Evolutionary conservation across 30 jellyfish, hydroid and myxozoan species (phyloP).

Genomic region (Clytia hemisphaerica): DNA sequence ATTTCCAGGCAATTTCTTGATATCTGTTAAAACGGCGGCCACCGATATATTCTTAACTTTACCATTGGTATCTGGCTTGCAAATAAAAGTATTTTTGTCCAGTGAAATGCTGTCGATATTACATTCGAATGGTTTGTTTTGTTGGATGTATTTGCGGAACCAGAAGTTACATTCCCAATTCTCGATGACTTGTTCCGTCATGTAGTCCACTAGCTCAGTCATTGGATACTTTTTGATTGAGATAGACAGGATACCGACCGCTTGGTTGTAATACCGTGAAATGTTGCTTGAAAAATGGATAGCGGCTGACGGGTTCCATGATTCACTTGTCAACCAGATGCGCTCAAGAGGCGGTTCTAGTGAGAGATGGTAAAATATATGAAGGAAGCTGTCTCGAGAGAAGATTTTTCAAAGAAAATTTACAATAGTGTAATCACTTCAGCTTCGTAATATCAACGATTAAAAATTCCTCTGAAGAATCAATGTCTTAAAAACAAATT

Average conservation of each 20-base stretch:
- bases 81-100: neutral
- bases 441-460: too few species aligned
- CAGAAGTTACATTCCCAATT: slow-evolving; percentile 63
- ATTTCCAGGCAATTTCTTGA: too few species aligned
- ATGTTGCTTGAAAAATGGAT: slow-evolving; percentile 33
- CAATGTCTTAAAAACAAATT: too few species aligned
- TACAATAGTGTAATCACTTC: too few species aligned
- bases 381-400: too few species aligned
- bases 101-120: neutral
- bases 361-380: too few species aligned
- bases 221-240: slow-evolving; percentile 42
- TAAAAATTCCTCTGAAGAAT: too few species aligned
- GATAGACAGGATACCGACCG: slow-evolving; percentile 59
- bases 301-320: slow-evolving; percentile 70
- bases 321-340: slow-evolving; percentile 89
- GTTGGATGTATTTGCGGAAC: slow-evolving; percentile 44
- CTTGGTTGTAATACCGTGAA: slow-evolving; percentile 16
- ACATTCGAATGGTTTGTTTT: slow-evolving; percentile 34
- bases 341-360: too few species aligned
- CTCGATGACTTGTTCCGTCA: slow-evolving; percentile 20
- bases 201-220: slow-evolving; percentile 35
- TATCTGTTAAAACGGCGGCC: too few species aligned
- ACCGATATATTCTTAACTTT: too few species aligned
- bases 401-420: too few species aligned
- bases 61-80: too few species aligned